phyloP scores from a whole-genome alignment of 2,797 vertebrate genomes.

The Rousettus madagascariensis region DNA sequence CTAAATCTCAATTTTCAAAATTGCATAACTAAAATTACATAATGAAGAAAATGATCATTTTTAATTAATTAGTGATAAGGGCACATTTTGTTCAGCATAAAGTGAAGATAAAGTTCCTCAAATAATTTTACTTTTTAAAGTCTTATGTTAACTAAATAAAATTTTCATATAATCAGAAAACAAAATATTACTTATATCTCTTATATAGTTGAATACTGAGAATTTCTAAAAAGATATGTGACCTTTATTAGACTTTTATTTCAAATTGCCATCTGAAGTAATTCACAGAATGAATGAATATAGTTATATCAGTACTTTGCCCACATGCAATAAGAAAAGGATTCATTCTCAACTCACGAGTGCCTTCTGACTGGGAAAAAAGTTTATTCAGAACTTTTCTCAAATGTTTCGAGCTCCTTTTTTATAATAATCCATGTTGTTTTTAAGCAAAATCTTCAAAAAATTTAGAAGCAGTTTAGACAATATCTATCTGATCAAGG shows the following conservation, averaged over 20 bases:
- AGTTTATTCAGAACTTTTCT: background rate
- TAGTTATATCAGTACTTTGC: background rate
- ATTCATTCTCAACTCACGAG: background rate
- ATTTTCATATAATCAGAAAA: background rate
- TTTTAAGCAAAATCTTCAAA: background rate
- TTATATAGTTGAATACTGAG: background rate
- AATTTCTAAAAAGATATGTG: background rate
- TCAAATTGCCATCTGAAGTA: background rate
- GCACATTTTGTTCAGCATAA: background rate
- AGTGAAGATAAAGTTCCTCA: background rate
- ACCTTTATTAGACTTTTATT: background rate
- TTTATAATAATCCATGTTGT: background rate
- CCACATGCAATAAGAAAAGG: background rate
- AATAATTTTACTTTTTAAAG: background rate
- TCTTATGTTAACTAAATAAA: background rate
- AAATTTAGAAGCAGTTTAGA: background rate
- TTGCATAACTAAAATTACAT: background rate
- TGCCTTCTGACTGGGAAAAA: background rate
- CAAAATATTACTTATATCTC: background rate
- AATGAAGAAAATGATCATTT: background rate
- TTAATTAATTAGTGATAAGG: background rate
- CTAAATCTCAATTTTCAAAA: conserved; percentile 25
- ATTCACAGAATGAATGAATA: background rate
- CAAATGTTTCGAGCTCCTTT: background rate
- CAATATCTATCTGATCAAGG: background rate